A percentile compares a stretch with the other conserved stretches of the same genome.
Conservation (phyloP, 2,888 invertebrate species). For the Micoletzkya japonica region DNA sequence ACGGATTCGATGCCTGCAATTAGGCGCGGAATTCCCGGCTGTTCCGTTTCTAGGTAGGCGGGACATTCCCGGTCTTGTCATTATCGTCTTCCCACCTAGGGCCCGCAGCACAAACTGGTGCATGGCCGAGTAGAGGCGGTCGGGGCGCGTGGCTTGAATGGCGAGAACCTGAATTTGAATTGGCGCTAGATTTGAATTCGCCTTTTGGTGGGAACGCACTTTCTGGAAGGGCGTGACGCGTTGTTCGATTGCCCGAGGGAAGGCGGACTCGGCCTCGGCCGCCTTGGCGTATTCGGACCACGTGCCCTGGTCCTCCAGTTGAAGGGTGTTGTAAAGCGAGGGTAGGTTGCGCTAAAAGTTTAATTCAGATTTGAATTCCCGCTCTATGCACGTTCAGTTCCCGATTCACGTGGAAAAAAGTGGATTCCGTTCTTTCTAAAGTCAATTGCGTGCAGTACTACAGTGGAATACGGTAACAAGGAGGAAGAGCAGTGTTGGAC, state of each 20-base stretch:
- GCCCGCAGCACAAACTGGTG: slow-evolving; percentile 74
- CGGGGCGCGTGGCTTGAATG: slow-evolving; percentile 81
- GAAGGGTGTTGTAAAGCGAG: slow-evolving; percentile 72
- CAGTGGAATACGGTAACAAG: too few species aligned
- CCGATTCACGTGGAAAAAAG: too few species aligned
- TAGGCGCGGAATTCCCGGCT: not conserved
- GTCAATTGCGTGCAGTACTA: too few species aligned
- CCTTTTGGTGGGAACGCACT: slow-evolving; percentile 64
- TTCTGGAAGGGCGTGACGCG: slow-evolving; percentile 79
- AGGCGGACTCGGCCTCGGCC: slow-evolving; percentile 72
- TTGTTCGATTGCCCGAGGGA: slow-evolving; percentile 70
- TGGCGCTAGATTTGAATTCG: not conserved
- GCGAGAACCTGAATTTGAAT: slow-evolving; percentile 71
- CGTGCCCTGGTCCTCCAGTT: slow-evolving; percentile 72
- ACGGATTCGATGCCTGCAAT: slow-evolving; percentile 46
- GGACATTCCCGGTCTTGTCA: not conserved
- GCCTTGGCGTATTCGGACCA: slow-evolving; percentile 77
- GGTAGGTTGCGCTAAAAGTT: slow-evolving; percentile 62
- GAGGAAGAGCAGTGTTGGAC: too few species aligned
- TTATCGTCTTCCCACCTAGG: slow-evolving; percentile 59
- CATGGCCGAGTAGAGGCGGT: slow-evolving; percentile 79
- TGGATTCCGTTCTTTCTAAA: too few species aligned
- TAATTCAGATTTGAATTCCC: not conserved
- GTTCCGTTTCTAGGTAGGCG: too few species aligned
- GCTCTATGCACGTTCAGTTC: too few species aligned